Evolutionary conservation across 2,888 invertebrate genomes (phyloP).

Genomic region (Agonopterix arenella): DNA sequence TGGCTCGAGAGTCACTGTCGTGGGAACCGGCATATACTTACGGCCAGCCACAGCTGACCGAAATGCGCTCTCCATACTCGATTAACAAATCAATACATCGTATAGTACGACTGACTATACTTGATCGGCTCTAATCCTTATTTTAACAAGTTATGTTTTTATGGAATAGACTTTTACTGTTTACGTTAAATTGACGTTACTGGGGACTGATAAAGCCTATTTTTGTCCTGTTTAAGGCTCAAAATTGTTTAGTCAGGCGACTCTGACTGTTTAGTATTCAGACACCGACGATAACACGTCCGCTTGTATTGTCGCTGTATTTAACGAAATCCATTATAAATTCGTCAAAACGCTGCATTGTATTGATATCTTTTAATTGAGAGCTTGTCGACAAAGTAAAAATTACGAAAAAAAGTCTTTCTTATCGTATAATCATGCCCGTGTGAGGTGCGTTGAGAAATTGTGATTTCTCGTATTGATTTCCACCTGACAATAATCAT

Average conservation of each 20-base stretch:
- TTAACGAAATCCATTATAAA: slow-evolving; percentile 50
- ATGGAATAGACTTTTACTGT: neutral
- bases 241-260: slow-evolving; percentile 23
- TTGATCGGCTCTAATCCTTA: slow-evolving; percentile 32
- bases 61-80: slow-evolving; percentile 74
- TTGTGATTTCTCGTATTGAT: slow-evolving; percentile 67
- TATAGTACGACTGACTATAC: slow-evolving; percentile 53
- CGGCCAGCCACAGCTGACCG: slow-evolving; percentile 69
- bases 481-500: slow-evolving; percentile 62
- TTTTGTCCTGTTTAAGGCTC: slow-evolving; percentile 29
- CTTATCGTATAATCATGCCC: slow-evolving; percentile 3
- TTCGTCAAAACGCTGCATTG: slow-evolving; percentile 55
- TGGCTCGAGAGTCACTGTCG: slow-evolving; percentile 62
- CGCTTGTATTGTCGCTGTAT: slow-evolving; percentile 45
- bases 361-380: slow-evolving; percentile 51
- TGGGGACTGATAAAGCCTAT: slow-evolving; percentile 24
- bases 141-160: too few relatives aligned
- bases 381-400: slow-evolving; percentile 12
- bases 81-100: slow-evolving; percentile 71
- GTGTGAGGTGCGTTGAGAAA: slow-evolving; percentile 50
- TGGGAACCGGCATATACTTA: slow-evolving; percentile 75
- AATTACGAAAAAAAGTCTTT: slow-evolving; percentile 7
- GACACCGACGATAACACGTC: slow-evolving; percentile 46
- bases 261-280: slow-evolving; percentile 51
- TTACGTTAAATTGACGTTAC: slow-evolving; percentile 2